Evolutionary conservation across 2,888 invertebrate species (phyloP).

Genomic region (Lithophane socia): DNA sequence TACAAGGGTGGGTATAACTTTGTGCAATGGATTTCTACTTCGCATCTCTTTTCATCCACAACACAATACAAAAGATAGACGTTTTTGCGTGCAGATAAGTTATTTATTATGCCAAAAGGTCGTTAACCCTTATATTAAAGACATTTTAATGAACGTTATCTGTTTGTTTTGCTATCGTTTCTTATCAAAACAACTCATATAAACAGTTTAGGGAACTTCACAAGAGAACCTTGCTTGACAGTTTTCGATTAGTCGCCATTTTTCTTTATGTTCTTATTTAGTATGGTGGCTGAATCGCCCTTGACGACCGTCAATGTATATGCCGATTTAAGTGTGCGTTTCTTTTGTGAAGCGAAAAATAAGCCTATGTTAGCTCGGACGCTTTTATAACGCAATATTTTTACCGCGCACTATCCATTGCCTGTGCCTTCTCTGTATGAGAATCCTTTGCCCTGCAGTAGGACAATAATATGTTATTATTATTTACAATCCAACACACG

Average conservation of each 20-base stretch:
- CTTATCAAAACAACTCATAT: slow-evolving; percentile 40
- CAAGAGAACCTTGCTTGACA: slow-evolving; percentile 16
- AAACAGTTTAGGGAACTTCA: slow-evolving; percentile 4
- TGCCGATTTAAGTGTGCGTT: not conserved
- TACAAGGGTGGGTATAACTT: too few species aligned
- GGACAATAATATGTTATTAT: not conserved
- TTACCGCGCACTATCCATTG: not conserved
- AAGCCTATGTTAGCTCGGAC: not conserved
- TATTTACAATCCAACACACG: too few species aligned
- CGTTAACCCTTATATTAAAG: slow-evolving; percentile 27
- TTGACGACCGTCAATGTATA: slow-evolving; percentile 4
- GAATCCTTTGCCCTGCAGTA: not conserved
- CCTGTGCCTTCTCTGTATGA: too few species aligned
- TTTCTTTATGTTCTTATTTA: slow-evolving; percentile 21
- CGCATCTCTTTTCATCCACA: not conserved
- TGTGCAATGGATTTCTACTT: too few species aligned
- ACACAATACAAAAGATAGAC: not conserved
- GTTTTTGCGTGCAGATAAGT: not conserved
- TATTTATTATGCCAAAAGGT: slow-evolving; percentile 32
- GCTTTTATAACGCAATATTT: not conserved
- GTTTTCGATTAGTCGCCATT: not conserved
- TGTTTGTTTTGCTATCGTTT: slow-evolving; percentile 43
- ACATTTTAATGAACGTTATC: slow-evolving; percentile 37
- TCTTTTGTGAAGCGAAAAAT: not conserved
- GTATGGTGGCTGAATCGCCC: not conserved